Percentiles rank a stretch among this genome's conserved stretches.
These are phyloP conservation scores for Pharmacophagus antenor DNA, from an alignment of 2,888 invertebrate genomes.

Conservation along the genomic window DNA sequence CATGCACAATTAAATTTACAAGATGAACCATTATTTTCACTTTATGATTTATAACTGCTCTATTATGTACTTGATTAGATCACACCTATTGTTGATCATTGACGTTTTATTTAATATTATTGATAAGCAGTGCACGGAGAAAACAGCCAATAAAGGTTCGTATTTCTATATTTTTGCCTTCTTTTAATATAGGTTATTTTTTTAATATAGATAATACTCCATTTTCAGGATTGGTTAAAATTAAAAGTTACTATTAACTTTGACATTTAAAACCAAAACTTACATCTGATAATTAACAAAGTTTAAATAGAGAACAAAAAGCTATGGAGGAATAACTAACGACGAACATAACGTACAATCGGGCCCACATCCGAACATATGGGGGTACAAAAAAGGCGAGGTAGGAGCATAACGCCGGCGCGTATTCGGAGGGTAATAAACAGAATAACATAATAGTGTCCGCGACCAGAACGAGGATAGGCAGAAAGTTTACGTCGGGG, in stretches of 20 bases:
- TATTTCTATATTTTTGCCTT: too few relatives aligned
- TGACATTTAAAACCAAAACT: neutral
- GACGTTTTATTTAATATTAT: too few relatives aligned
- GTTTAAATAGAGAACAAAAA: slow-evolving; percentile 3
- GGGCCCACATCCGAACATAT: slow-evolving; percentile 49
- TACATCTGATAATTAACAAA: neutral
- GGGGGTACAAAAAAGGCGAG: slow-evolving; percentile 62
- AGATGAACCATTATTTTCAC: neutral
- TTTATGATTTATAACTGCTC: neutral
- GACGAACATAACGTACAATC: slow-evolving; percentile 30
- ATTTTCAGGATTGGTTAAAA: too few relatives aligned
- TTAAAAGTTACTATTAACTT: too few relatives aligned
- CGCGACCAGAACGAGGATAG: slow-evolving; percentile 45
- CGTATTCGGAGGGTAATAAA: slow-evolving; percentile 51
- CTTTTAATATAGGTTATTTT: too few relatives aligned
- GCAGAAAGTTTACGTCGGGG: slow-evolving; percentile 28
- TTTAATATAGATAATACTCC: too few relatives aligned
- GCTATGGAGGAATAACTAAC: slow-evolving; percentile 15
- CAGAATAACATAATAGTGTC: slow-evolving; percentile 58
- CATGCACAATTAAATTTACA: slow-evolving; percentile 4
- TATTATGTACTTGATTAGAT: neutral
- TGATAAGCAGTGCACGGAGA: too few relatives aligned
- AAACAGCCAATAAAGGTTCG: too few relatives aligned
- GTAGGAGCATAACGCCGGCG: slow-evolving; percentile 43
- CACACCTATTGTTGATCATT: neutral